phyloP scores from a whole-genome alignment of 2,888 invertebrate species.

The Pterobdella sp. region DNA sequence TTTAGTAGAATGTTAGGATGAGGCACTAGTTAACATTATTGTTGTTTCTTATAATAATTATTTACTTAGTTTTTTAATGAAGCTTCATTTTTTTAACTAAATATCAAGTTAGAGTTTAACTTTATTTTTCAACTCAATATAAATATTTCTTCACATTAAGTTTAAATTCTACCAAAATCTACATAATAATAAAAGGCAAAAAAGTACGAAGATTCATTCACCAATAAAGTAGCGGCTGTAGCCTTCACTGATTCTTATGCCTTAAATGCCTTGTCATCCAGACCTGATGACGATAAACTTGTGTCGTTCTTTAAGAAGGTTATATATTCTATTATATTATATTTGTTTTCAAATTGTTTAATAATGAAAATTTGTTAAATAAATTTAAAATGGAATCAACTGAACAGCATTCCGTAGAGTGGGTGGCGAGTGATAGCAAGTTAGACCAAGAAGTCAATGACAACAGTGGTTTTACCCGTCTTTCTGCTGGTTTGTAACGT shows the following conservation, averaged over 20 bases:
- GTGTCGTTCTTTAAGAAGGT: background rate
- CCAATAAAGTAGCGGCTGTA: conserved; percentile 63
- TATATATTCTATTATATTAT: background rate
- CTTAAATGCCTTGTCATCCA: background rate
- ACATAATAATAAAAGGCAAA: conserved; percentile 33
- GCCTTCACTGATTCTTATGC: conserved; percentile 67
- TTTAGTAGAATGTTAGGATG: too few relatives aligned
- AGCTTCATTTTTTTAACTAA: too few relatives aligned
- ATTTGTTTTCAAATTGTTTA: background rate
- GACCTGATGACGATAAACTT: background rate
- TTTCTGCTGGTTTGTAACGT: background rate
- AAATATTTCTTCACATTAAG: conserved; percentile 10
- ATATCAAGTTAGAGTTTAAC: too few relatives aligned
- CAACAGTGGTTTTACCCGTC: background rate
- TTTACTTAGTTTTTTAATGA: too few relatives aligned
- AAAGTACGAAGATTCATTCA: conserved; percentile 54
- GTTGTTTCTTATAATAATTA: too few relatives aligned
- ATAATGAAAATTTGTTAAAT: background rate
- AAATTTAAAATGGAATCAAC: background rate
- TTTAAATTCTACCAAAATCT: background rate
- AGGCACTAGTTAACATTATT: too few relatives aligned
- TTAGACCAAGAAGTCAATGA: background rate
- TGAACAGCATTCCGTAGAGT: background rate
- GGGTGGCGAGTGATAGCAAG: conserved; percentile 5
- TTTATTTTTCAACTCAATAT: too few relatives aligned